These are phyloP conservation scores for Ophioninae sp. DNA, from an alignment of 2,888 invertebrate genomes.

Conservation along the genomic window DNA sequence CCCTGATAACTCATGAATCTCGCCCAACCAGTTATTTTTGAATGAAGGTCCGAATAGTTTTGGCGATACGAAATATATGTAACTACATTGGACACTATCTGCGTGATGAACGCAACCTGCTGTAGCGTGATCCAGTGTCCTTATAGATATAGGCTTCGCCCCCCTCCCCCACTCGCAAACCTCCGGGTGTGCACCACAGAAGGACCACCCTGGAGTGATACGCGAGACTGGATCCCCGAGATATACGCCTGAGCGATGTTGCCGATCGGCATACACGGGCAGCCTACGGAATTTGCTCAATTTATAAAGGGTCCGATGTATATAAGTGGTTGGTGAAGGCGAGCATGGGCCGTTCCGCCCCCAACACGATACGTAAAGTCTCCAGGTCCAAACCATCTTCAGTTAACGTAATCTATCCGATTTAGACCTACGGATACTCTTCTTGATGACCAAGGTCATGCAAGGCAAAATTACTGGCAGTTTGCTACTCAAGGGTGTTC, in stretches of 20 bases:
- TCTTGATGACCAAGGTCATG: no score
- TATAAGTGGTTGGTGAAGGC: constrained; percentile 6
- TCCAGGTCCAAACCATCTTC: not conserved
- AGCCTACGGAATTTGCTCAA: constrained; percentile 59
- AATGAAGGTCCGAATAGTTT: constrained; percentile 36
- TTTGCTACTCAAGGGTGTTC: no score
- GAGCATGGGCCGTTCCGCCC: not conserved
- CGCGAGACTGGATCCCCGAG: not conserved
- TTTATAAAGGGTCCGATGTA: constrained; percentile 56
- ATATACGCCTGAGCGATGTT: constrained; percentile 16
- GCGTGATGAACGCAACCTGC: constrained; percentile 24
- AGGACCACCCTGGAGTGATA: constrained; percentile 62
- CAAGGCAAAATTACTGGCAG: no score
- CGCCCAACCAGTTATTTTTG: constrained; percentile 49
- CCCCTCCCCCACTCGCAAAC: not conserved
- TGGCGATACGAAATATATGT: not conserved
- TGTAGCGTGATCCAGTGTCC: constrained; percentile 41
- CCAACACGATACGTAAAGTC: not conserved
- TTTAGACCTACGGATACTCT: no score
- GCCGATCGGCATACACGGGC: constrained; percentile 37
- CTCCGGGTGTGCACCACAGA: not conserved
- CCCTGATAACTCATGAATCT: constrained; percentile 50
- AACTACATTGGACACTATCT: not conserved
- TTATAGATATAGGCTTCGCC: not conserved
- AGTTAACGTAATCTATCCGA: not conserved